Percentiles rank a stretch among this genome's conserved stretches.
Conservation (phyloP, 2,797 vertebrate genomes). For the Sebastes jordani region DNA sequence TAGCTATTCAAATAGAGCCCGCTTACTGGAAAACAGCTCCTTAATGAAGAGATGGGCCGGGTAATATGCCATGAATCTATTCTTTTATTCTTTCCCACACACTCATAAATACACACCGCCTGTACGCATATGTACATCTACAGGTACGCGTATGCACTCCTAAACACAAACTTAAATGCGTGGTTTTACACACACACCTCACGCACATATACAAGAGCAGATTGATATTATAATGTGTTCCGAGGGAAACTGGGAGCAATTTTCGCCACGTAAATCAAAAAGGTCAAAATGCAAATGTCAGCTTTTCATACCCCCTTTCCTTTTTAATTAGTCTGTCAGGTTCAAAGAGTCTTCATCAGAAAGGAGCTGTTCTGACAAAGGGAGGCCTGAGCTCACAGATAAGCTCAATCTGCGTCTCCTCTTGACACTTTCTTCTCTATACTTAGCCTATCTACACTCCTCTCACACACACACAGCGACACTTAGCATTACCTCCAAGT, state of each 20-base stretch:
- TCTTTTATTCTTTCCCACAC: slow-evolving; percentile 54
- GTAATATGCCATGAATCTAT: slow-evolving; percentile 80
- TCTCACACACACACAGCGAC: slow-evolving; percentile 47
- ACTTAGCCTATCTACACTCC: slow-evolving; percentile 52
- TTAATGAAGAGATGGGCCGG: slow-evolving; percentile 78
- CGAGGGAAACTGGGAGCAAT: slow-evolving; percentile 60
- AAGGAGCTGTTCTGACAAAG: slow-evolving; percentile 62
- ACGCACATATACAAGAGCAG: slow-evolving; percentile 6
- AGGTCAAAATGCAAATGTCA: slow-evolving; percentile 86
- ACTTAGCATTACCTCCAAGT: slow-evolving; percentile 61
- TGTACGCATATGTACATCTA: slow-evolving; percentile 22
- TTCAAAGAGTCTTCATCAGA: slow-evolving; percentile 78
- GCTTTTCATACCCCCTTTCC: slow-evolving; percentile 61
- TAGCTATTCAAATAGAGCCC: slow-evolving; percentile 82
- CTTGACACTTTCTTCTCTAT: slow-evolving; percentile 66
- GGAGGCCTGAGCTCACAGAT: slow-evolving; percentile 80
- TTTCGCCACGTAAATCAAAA: slow-evolving; percentile 73
- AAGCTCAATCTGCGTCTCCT: slow-evolving; percentile 77
- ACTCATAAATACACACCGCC: slow-evolving; percentile 45
- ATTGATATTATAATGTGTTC: slow-evolving; percentile 63
- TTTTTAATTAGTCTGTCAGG: slow-evolving; percentile 85
- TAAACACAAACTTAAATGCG: slow-evolving; percentile 9
- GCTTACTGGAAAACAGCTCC: slow-evolving; percentile 76
- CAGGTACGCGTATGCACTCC: not conserved
- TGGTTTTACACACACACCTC: not conserved